Base-by-base conservation (phyloP, 2,113 vertebrate genomes). In the Misgurnus mizolepis region DNA sequence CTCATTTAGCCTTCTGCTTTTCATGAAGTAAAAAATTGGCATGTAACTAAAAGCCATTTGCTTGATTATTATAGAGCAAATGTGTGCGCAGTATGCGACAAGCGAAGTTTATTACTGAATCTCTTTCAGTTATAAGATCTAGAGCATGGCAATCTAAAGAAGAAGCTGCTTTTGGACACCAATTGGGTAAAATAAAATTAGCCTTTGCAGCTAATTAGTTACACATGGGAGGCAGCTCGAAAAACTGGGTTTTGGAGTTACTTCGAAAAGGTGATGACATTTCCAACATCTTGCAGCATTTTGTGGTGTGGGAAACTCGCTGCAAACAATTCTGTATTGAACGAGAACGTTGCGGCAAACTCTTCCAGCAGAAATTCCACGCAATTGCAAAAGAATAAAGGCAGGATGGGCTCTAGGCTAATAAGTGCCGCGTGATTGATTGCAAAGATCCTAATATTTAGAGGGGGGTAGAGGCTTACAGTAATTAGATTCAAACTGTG, bases 201-300 rank as follows among this genome's bases (percentile, higher is more conserved):
- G 84, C 65, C 84, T 89, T 69, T 81, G 72, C 41, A 77, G 72
- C 75, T 92, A 91, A 92, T 92, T 87, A 89, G 83, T 84, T 86
- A 83, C 93, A 92, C 79, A 88, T 90, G 89, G 65, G 70, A 72
- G 40, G 67, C n/a, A 81, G 67, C 64, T 70, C 49, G 60, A 82
- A 77, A 86, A 84, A 80, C 27, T 76, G 80, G 79, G 81, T 74
- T 84, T 86, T 45, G 47, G 85, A 71, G 79, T 78, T 85, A 81
- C 80, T 80, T 83, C 76, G 68, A 77, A 75, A 85, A 89, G 87
- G 87, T 90, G 89, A 89, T 87, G 89, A 89, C 89, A 90, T 85
- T 76, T 69, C 47, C 84, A 85, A 93, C 92, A 92, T 92, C 89
- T 92, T 92, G 90, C 81, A 92, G 88, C 84, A 55, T 76, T 92